Percentiles rank a stretch among this genome's conserved stretches.
phyloP scores from a whole-genome alignment of 2,888 invertebrate species.

The Strigamia crassipes region DNA sequence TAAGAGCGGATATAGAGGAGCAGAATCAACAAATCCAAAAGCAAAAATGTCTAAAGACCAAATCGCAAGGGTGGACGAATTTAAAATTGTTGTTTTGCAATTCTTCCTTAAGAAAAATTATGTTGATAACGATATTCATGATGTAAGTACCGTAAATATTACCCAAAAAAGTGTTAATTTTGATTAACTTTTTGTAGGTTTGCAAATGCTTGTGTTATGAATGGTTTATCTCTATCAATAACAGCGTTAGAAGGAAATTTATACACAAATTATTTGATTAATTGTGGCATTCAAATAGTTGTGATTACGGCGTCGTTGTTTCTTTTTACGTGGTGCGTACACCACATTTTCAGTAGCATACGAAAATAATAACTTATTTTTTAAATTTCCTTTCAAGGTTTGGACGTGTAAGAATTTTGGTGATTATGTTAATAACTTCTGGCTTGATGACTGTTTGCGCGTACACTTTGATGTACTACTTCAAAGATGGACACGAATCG shows the following conservation, averaged over 20 bases:
- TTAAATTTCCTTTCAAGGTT: neutral
- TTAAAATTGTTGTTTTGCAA: neutral
- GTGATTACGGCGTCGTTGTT: neutral
- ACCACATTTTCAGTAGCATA: neutral
- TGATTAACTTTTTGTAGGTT: neutral
- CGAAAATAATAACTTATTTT: neutral
- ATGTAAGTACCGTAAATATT: neutral
- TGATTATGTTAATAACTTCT: neutral
- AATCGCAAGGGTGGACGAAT: neutral
- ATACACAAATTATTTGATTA: neutral
- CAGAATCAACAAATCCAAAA: neutral
- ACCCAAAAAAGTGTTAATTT: neutral
- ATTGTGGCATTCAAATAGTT: constrained; percentile 24
- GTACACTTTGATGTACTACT: neutral
- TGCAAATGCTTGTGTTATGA: neutral
- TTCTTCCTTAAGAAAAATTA: neutral
- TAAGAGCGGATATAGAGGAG: neutral
- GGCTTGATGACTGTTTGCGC: neutral
- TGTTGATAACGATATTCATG: neutral
- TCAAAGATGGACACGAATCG: neutral
- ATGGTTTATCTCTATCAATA: constrained; percentile 7
- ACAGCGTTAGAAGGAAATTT: neutral
- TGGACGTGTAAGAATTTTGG: neutral
- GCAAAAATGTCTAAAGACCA: neutral
- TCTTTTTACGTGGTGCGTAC: neutral